Base-by-base conservation (phyloP, 1,140 invertebrate genomes). In the Nomia melanderi region DNA sequence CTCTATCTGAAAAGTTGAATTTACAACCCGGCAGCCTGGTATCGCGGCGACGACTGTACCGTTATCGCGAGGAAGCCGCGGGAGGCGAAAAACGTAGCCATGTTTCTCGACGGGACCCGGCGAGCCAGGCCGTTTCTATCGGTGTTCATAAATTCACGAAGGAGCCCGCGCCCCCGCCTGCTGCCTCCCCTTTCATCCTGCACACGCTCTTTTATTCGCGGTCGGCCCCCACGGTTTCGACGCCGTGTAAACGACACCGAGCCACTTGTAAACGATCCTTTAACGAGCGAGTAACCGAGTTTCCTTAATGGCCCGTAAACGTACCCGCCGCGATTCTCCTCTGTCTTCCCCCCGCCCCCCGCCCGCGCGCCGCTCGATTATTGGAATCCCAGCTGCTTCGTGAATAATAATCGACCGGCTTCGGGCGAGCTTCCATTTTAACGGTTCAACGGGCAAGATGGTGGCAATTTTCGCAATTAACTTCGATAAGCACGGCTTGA, bases 241-340 rank as follows among this genome's bases (percentile, higher is more conserved):
- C 67, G 11, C 6, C 67, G 54, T 44, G 67, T 41, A 70, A 70
- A 70, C 67, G 54, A 59, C 67, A 59, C 67, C 33, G 54, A 23
- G 56, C 69, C 69, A 60, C 54, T 71, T 47, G 67, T 47, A 71
- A 71, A 60, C 56, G 54, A 60, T 60, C 67, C 67, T 59, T 44
- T 59, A 59, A 70, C 67, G 36, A 70, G 67, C 54, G 25, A 47
- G 36, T 70, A 57, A 59, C 54, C 54, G 67, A 59, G 54, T 70
- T 59, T 70, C 67, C 67, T 59, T 57, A 69, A 70, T 70, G 36
- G 67, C 36, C 54, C 54, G 54, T 70, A 70, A 70, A 59, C 54
- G 53, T 14, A 17, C 1, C n/a, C 14, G 23, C 53, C 66, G 44
- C 25, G 66, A 44, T 60, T 59, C 39, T 17, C 27, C 47, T 33